Percentiles rank a stretch among this genome's conserved stretches.
These are phyloP conservation scores for Uropetala carovei DNA, from an alignment of 2,888 invertebrate species.

Conservation along the genomic window DNA sequence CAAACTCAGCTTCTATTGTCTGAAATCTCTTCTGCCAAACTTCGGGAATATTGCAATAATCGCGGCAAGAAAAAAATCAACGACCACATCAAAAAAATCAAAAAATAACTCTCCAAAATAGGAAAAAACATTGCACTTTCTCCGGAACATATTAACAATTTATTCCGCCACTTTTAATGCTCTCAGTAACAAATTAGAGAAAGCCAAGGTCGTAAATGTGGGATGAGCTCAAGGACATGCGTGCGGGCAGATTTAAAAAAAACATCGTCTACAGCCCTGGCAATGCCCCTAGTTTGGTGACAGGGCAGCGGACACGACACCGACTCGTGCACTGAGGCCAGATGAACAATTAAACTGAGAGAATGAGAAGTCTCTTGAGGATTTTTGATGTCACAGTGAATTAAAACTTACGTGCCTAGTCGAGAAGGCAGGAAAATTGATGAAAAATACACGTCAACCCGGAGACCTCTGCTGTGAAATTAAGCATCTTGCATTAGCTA, in stretches of 20 bases:
- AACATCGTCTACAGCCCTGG: constrained; percentile 9
- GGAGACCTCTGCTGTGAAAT: too few species aligned
- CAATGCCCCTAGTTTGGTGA: constrained; percentile 6
- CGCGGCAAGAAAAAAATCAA: too few species aligned
- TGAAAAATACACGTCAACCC: too few species aligned
- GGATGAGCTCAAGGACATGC: constrained; percentile 21
- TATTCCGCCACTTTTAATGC: constrained; percentile 8
- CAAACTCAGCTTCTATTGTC: too few species aligned
- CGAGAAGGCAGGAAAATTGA: too few species aligned
- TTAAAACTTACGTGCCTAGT: too few species aligned
- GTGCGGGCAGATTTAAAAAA: constrained; percentile 34
- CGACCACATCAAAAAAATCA: too few species aligned
- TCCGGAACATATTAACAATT: neutral
- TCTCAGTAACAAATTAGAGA: neutral
- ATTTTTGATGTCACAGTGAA: neutral
- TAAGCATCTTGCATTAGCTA: too few species aligned
- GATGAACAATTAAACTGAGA: neutral
- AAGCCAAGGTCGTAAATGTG: constrained; percentile 30
- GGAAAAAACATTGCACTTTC: neutral
- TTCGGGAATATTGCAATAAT: too few species aligned
- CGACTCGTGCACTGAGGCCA: neutral
- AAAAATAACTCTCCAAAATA: neutral
- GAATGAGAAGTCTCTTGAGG: neutral
- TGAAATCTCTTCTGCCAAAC: too few species aligned
- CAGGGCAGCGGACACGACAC: constrained; percentile 7